Conservation (phyloP, 2,797 vertebrate species). For the Myripristis jacobus region DNA sequence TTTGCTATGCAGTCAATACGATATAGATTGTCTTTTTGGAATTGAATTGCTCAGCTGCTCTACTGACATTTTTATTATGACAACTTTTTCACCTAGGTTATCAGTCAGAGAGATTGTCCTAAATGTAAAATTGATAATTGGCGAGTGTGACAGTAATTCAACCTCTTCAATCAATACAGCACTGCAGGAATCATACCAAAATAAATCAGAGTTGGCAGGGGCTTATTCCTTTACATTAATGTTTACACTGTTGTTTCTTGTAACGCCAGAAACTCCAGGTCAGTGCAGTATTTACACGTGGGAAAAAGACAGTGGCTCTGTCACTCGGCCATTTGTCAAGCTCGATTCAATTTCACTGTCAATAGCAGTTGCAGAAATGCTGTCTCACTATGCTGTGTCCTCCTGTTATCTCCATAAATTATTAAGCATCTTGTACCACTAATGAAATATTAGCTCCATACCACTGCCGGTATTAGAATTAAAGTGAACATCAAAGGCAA, state of each 20-base stretch:
- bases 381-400: slow-evolving; percentile 40
- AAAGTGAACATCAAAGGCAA: slow-evolving; percentile 2
- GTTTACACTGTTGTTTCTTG: slow-evolving; percentile 19
- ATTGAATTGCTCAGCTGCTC: slow-evolving; percentile 28
- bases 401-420: slow-evolving; percentile 58
- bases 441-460: slow-evolving; percentile 57
- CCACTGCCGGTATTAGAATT: slow-evolving; percentile 34
- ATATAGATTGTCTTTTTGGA: slow-evolving; percentile 28
- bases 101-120: slow-evolving; percentile 35
- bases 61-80: slow-evolving; percentile 45
- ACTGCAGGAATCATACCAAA: slow-evolving; percentile 33
- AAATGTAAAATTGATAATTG: slow-evolving; percentile 41
- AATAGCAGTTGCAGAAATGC: slow-evolving; percentile 36
- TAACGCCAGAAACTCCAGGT: slow-evolving; percentile 16
- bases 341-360: slow-evolving; percentile 41
- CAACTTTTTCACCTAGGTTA: slow-evolving; percentile 33
- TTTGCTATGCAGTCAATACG: slow-evolving; percentile 30
- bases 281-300: slow-evolving; percentile 33
- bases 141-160: slow-evolving; percentile 39
- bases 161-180: slow-evolving; percentile 35
- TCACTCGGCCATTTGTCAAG: slow-evolving; percentile 32
- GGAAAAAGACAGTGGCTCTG: slow-evolving; percentile 21
- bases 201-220: slow-evolving; percentile 40
- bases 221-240: slow-evolving; percentile 23
- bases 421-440: slow-evolving; percentile 41